These are phyloP conservation scores for Ochropleura leucogaster DNA, from an alignment of 2,888 invertebrate species.

Conservation along the genomic window DNA sequence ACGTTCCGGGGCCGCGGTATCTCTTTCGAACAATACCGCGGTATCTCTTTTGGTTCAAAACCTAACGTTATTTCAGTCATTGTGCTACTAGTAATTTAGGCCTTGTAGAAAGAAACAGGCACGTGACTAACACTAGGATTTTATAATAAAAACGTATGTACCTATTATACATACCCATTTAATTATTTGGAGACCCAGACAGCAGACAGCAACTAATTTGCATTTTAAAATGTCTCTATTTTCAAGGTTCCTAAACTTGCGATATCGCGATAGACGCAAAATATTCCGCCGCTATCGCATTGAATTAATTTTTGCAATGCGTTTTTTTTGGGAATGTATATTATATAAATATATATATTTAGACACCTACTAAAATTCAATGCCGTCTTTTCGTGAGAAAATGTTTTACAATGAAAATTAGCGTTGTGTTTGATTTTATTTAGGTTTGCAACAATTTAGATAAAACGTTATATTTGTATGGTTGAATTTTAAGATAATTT, in stretches of 20 bases:
- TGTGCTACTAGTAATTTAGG: background rate
- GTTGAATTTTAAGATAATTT: background rate
- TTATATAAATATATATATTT: slow-evolving; percentile 21
- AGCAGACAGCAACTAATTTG: slow-evolving; percentile 60
- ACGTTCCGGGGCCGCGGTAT: no score
- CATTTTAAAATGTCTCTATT: slow-evolving; percentile 75
- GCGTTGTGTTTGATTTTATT: background rate
- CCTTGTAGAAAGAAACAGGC: background rate
- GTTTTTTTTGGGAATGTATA: slow-evolving; percentile 13
- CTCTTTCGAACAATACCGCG: no score
- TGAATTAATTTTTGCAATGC: slow-evolving; percentile 37
- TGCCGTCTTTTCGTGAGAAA: slow-evolving; percentile 43
- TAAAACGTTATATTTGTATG: background rate
- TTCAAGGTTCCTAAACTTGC: slow-evolving; percentile 69
- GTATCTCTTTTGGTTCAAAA: no score
- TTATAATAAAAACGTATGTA: background rate
- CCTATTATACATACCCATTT: slow-evolving; percentile 42
- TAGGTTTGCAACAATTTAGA: background rate
- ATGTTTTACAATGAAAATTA: slow-evolving; percentile 30
- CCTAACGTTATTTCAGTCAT: background rate
- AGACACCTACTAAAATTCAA: slow-evolving; percentile 25
- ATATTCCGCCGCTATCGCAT: slow-evolving; percentile 55
- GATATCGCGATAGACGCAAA: slow-evolving; percentile 63
- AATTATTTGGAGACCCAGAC: slow-evolving; percentile 71
- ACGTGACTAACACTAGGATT: background rate